Base-by-base conservation (phyloP, 2,113 vertebrate species). In the Strix uralensis region DNA sequence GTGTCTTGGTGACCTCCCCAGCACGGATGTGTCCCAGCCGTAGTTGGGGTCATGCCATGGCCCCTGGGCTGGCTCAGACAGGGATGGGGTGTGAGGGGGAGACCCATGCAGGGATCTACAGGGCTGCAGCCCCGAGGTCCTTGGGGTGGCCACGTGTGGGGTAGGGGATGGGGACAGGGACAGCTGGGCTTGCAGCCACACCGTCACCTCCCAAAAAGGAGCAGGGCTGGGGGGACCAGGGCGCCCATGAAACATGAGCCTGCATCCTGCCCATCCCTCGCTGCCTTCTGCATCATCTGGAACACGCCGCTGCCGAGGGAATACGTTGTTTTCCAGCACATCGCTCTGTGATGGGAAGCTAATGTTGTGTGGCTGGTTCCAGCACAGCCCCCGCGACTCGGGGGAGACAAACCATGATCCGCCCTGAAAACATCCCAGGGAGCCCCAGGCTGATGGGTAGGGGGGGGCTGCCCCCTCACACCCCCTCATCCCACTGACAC, bases 331-430 rank as follows among this genome's bases (percentile, higher is more conserved):
- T 90, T 54, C 81, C 12, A 13, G 85, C 74, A 81, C 88, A 63
- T 88, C 95, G 66, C 72, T 71, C 84, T 49, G 72, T 94, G 90
- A 96, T 67, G 81, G 87, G 93, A 52, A 72, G 9, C 90, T 94
- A 88, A 96, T 71, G 93, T 80, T 88, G 94, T 92, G 86, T 88
- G 92, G 62, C 92, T 5, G 51, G 70, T 94, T 94, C 77, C 75
- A 55, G 81, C 27, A 54, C 4, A 0, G 42, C 23, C 34, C 42
- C 10, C 1, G 38, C 5, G 2, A 10, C 62, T 40, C 23, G 1
- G 15, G 19, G 11, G 29, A 40, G 17, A 32, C 19, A 67, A 77
- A 46, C 16, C 61, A 49, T 5, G 0, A 49, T 42, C 29, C 0
- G 0, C 10, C 30, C n/a, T 34, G 30, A 49, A 54, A 55, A 74